Evolutionary conservation across 2,113 vertebrate species (phyloP).

Genomic region (Tympanuchus pallidicinctus): DNA sequence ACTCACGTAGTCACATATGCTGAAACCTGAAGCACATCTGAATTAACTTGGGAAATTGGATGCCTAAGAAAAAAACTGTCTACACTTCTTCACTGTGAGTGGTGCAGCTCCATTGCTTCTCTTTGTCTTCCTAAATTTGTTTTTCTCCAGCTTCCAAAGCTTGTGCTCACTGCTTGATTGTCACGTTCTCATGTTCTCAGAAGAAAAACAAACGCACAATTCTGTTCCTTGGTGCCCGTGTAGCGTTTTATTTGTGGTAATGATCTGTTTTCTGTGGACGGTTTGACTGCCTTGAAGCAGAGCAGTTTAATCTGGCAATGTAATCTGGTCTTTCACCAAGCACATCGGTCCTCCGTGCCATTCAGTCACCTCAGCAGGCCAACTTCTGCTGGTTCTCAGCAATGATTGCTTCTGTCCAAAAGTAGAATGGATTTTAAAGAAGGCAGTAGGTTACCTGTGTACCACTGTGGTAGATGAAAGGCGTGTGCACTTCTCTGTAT

Average conservation of each 20-base stretch:
- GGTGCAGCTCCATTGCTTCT: constrained; percentile 42
- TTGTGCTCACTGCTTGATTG: constrained; percentile 14
- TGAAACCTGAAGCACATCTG: constrained; percentile 7
- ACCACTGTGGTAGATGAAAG: constrained; percentile 35
- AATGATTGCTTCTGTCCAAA: constrained; percentile 19
- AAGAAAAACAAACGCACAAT: constrained; percentile 51
- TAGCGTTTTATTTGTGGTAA: not conserved
- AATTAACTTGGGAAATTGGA: constrained; percentile 3
- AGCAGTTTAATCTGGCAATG: not conserved
- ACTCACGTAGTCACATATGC: not conserved
- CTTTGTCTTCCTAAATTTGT: not conserved
- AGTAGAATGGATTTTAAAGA: constrained; percentile 4
- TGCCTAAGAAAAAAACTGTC: constrained; percentile 39
- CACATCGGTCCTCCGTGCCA: constrained; percentile 27
- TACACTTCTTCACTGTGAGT: constrained; percentile 47
- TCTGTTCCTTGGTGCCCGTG: constrained; percentile 14
- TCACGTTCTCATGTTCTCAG: constrained; percentile 45
- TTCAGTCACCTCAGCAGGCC: constrained; percentile 33
- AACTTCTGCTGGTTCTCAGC: constrained; percentile 1
- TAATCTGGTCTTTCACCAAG: constrained; percentile 44
- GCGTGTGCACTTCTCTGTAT: constrained; percentile 50
- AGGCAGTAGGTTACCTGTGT: not conserved
- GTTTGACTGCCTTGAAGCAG: not conserved
- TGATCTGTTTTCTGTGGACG: not conserved
- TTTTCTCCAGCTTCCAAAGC: not conserved